These are phyloP conservation scores for Scelioninae gen. 1 DNA, from an alignment of 2,888 invertebrate species.

Conservation along the genomic window DNA sequence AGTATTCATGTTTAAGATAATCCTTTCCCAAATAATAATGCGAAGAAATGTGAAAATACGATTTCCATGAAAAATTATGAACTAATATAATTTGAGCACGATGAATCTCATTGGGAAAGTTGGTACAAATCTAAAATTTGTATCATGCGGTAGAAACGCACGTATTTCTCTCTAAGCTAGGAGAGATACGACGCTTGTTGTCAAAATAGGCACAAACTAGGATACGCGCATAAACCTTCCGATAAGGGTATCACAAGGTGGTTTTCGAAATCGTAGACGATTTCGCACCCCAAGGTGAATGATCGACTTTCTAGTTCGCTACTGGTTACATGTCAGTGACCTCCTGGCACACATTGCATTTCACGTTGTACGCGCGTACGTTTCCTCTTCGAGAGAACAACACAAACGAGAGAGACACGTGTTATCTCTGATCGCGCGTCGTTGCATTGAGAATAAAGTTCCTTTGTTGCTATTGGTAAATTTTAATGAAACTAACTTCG, in stretches of 20 bases:
- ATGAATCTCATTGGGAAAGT: slow-evolving; percentile 40
- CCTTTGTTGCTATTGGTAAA: slow-evolving; percentile 49
- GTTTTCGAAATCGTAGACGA: slow-evolving; percentile 64
- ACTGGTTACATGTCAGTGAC: slow-evolving; percentile 74
- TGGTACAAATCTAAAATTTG: slow-evolving; percentile 16
- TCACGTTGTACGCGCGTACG: slow-evolving; percentile 47
- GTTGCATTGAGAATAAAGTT: slow-evolving; percentile 38
- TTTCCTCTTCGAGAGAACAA: slow-evolving; percentile 57
- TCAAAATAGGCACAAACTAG: slow-evolving; percentile 45
- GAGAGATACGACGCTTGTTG: slow-evolving; percentile 7
- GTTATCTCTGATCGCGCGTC: slow-evolving; percentile 47
- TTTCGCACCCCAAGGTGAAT: slow-evolving; percentile 66
- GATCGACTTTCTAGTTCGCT: slow-evolving; percentile 69
- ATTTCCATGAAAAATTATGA: too few relatives aligned
- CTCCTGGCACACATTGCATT: slow-evolving; percentile 76
- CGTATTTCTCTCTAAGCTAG: slow-evolving; percentile 3
- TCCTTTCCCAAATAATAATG: too few relatives aligned
- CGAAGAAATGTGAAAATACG: too few relatives aligned
- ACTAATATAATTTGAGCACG: slow-evolving; percentile 8
- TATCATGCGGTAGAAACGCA: slow-evolving; percentile 17
- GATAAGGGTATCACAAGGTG: slow-evolving; percentile 64
- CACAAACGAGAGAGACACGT: slow-evolving; percentile 44
- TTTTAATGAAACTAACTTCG: slow-evolving; percentile 17
- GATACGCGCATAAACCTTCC: slow-evolving; percentile 35
- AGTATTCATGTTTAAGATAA: too few relatives aligned